phyloP scores from a whole-genome alignment of 1,140 invertebrate genomes.

The Drosophila persimilis region DNA sequence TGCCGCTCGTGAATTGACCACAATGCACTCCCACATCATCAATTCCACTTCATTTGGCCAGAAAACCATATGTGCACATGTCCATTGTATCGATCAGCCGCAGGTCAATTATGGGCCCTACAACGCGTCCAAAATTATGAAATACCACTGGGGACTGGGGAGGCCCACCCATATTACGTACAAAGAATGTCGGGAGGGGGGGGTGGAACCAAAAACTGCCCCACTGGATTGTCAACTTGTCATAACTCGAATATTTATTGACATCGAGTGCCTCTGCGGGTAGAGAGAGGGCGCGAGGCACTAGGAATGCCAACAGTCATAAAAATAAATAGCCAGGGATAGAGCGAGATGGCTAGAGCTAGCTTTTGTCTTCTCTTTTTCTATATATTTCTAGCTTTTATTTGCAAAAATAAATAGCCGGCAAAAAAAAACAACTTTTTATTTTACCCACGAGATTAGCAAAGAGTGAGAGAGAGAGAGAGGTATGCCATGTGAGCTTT shows the following conservation, averaged over 20 bases:
- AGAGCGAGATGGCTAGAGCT: conserved; percentile 3
- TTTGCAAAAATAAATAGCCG: conserved; percentile 47
- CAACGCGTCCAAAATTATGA: conserved; percentile 36
- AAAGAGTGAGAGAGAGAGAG: not conserved
- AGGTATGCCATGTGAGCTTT: not conserved
- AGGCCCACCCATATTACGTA: no score
- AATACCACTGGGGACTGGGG: conserved; percentile 2
- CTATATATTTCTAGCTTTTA: conserved; percentile 14
- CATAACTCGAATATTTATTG: conserved; percentile 75
- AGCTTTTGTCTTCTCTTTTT: no score
- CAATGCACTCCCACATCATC: conserved; percentile 55
- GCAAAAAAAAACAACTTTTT: conserved; percentile 31
- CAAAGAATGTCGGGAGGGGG: not conserved
- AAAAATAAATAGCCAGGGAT: conserved; percentile 50
- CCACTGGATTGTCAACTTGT: conserved; percentile 57
- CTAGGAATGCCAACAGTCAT: conserved; percentile 24
- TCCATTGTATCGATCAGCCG: conserved; percentile 48
- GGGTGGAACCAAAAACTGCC: not conserved
- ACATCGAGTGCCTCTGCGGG: conserved; percentile 14
- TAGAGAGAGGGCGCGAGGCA: not conserved
- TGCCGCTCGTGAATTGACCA: conserved; percentile 30
- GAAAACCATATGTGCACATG: conserved; percentile 15
- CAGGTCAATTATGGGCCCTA: conserved; percentile 49
- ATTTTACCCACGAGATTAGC: conserved; percentile 23
- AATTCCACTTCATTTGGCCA: conserved; percentile 34